These are phyloP conservation scores for Poeciliopsis gracilis DNA, from an alignment of 2,797 vertebrate genomes.

Conservation along the genomic window DNA sequence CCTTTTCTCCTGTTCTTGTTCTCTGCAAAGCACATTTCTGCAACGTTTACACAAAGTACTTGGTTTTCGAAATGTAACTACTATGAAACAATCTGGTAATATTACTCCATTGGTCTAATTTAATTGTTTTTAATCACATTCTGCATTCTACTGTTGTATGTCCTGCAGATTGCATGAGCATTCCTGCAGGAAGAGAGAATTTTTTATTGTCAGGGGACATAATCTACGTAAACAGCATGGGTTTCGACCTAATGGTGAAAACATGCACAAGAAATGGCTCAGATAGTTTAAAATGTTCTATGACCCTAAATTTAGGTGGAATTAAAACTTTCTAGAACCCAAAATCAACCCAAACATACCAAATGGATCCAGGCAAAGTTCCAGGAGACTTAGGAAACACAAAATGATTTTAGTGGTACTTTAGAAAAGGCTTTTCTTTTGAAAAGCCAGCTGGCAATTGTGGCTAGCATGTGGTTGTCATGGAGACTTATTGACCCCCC, in stretches of 20 bases:
- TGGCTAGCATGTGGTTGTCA: not conserved
- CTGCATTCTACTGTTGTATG: not conserved
- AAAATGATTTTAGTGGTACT: not conserved
- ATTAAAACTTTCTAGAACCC: not conserved
- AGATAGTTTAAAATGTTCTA: not conserved
- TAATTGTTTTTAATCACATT: not conserved
- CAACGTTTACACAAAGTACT: not conserved
- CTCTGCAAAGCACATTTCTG: not conserved
- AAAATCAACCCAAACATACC: not conserved
- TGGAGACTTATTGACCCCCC: not conserved
- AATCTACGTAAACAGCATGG: not conserved
- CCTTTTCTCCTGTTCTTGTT: not conserved
- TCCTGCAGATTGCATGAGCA: not conserved
- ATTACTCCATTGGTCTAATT: not conserved
- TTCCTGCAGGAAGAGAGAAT: not conserved
- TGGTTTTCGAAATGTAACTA: not conserved
- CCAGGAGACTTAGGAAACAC: not conserved
- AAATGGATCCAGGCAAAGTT: not conserved
- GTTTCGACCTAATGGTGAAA: not conserved
- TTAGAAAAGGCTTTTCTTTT: not conserved
- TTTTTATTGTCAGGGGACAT: not conserved
- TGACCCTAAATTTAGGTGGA: not conserved
- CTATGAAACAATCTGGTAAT: not conserved
- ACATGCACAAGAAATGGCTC: not conserved
- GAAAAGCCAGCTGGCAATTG: not conserved